These are phyloP conservation scores for Arctocebus calabarensis DNA, from an alignment of 2,797 vertebrate genomes.

Conservation along the genomic window DNA sequence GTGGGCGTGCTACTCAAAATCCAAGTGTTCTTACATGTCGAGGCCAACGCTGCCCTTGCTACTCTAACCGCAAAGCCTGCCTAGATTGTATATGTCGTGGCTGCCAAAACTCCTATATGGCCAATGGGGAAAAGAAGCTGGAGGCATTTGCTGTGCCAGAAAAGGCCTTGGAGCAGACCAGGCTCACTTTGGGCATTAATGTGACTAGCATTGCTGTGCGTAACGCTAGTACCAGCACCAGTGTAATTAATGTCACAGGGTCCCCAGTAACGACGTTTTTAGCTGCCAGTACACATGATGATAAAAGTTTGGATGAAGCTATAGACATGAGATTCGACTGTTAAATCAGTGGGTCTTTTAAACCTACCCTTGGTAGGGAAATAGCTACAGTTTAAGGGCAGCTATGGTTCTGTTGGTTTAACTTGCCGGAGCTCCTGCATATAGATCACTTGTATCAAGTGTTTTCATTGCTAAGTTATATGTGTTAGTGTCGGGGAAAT, in stretches of 20 bases:
- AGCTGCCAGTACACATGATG: constrained; percentile 95
- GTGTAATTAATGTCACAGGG: constrained; percentile 95
- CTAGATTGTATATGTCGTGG: constrained; percentile 99
- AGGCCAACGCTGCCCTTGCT: constrained; percentile 99
- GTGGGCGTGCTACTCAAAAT: constrained; percentile 99
- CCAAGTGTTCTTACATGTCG: constrained; percentile 99
- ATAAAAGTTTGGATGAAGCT: constrained; percentile 96
- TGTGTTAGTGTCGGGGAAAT: constrained; percentile 93
- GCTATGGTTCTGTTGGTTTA: constrained; percentile 94
- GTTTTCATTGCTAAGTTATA: constrained; percentile 93
- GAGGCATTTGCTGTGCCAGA: constrained; percentile 99
- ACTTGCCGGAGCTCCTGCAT: constrained; percentile 94
- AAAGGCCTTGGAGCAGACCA: constrained; percentile 99
- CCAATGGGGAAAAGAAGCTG: constrained; percentile 99
- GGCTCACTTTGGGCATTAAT: constrained; percentile 99
- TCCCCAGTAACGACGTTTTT: constrained; percentile 94
- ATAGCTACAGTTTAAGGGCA: constrained; percentile 95
- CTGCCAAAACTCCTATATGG: constrained; percentile 99
- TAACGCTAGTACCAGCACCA: constrained; percentile 93
- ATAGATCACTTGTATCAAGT: constrained; percentile 96
- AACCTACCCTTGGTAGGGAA: constrained; percentile 88
- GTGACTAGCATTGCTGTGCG: constrained; percentile 97
- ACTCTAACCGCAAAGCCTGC: constrained; percentile 99
- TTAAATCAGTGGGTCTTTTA: constrained; percentile 90
- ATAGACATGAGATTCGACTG: constrained; percentile 99